Percentiles rank a stretch among this genome's conserved stretches.
phyloP scores from a whole-genome alignment of 1,140 invertebrate species.

The Bursaphelenchus mucronatus region DNA sequence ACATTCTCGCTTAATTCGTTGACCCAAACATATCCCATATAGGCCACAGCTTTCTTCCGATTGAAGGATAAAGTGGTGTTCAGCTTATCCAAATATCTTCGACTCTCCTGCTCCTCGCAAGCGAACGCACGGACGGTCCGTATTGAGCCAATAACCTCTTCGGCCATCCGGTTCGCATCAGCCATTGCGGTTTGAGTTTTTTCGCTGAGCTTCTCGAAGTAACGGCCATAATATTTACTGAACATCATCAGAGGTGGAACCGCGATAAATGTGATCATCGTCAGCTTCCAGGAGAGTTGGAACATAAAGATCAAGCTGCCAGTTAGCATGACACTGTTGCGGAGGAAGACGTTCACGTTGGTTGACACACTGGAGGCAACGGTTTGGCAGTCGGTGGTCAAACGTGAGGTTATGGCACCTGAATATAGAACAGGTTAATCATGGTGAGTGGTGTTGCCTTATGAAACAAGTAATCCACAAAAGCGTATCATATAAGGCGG shows the following conservation, averaged over 20 bases:
- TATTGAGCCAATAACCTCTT: constrained; percentile 47
- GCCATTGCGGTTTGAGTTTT: constrained; percentile 59
- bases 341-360: constrained; percentile 54
- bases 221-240: constrained; percentile 62
- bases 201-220: constrained; percentile 45
- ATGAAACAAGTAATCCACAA: too few species aligned
- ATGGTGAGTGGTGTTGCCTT: too few species aligned
- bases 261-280: constrained; percentile 61
- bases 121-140: constrained; percentile 39
- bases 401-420: constrained; percentile 47
- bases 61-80: constrained; percentile 15
- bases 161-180: constrained; percentile 59
- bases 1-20: constrained; percentile 47
- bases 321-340: constrained; percentile 54
- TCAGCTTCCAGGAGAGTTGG: constrained; percentile 61
- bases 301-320: constrained; percentile 62
- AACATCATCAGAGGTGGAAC: constrained; percentile 61
- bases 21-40: constrained; percentile 47
- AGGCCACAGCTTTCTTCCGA: constrained; percentile 44
- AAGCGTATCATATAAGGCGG: too few species aligned
- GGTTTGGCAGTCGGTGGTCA: constrained; percentile 46
- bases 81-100: constrained; percentile 30
- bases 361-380: constrained; percentile 40
- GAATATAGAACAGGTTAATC: too few species aligned
- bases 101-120: constrained; percentile 29